Conservation (phyloP, 2,888 invertebrate species). For the Stramonita haemastoma region DNA sequence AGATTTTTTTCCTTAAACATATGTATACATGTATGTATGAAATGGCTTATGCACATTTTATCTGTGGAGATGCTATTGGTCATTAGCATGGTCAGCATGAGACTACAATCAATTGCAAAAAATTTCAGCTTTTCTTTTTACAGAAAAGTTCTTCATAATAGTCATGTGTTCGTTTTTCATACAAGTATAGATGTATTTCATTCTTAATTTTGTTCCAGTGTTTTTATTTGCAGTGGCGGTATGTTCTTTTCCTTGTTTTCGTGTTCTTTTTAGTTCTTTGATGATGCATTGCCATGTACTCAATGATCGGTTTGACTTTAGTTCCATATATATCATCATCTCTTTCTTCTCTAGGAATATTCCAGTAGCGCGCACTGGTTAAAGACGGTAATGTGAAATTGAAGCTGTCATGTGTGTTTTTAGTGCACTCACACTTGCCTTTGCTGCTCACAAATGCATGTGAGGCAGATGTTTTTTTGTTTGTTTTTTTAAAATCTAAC, state of each 20-base stretch:
- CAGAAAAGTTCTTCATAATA: too few species aligned
- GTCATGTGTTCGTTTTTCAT: too few species aligned
- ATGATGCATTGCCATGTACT: neutral
- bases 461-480: neutral
- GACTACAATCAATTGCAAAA: too few species aligned
- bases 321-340: slow-evolving; percentile 10
- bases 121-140: too few species aligned
- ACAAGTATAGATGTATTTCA: too few species aligned
- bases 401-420: slow-evolving; percentile 16
- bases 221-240: neutral
- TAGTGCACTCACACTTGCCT: neutral
- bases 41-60: too few species aligned
- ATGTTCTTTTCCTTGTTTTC: slow-evolving; percentile 32
- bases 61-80: too few species aligned
- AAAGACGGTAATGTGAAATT: slow-evolving; percentile 45
- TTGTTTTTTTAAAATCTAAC: too few species aligned
- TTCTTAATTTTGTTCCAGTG: too few species aligned
- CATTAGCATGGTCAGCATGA: too few species aligned
- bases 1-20: too few species aligned
- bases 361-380: slow-evolving; percentile 50
- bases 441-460: slow-evolving; percentile 22
- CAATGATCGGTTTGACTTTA: slow-evolving; percentile 8
- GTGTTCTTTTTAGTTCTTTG: neutral
- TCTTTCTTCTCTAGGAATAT: slow-evolving; percentile 48
- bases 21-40: too few species aligned